These are phyloP conservation scores for Athripsodes cinereus DNA, from an alignment of 2,888 invertebrate species.

Conservation along the genomic window DNA sequence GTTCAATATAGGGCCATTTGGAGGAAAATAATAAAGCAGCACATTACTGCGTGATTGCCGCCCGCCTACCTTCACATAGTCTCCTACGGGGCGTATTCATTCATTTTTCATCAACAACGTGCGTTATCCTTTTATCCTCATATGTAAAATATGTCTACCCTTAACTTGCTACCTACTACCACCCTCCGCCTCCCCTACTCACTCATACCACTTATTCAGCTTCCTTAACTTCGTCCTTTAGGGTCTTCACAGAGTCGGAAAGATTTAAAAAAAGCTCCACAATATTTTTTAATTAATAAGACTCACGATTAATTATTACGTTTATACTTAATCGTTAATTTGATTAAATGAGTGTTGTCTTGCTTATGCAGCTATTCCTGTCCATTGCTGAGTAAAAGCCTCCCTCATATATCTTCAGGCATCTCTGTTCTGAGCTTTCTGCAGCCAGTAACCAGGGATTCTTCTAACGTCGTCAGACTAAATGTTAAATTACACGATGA, in stretches of 20 bases:
- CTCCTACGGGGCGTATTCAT: conserved; percentile 22
- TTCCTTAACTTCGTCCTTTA: background rate
- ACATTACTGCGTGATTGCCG: conserved; percentile 26
- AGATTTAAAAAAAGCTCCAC: no score
- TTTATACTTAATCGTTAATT: no score
- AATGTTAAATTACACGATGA: no score
- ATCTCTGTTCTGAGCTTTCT: no score
- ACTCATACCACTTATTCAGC: background rate
- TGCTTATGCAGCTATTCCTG: no score
- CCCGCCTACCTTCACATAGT: background rate
- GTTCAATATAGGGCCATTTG: background rate
- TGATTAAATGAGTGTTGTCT: no score
- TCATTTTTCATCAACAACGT: conserved; percentile 26
- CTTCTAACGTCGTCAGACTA: no score
- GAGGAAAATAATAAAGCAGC: conserved; percentile 11
- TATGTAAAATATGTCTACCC: conserved; percentile 27
- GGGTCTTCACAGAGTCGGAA: background rate
- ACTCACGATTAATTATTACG: no score
- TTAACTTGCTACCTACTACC: conserved; percentile 5
- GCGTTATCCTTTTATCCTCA: conserved; percentile 26
- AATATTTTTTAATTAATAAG: no score
- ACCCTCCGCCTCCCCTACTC: background rate
- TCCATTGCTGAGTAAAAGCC: no score
- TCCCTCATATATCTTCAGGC: no score
- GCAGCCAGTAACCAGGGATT: no score